Base-by-base conservation (phyloP, 2,888 invertebrate species). In the Stenurella melanura region DNA sequence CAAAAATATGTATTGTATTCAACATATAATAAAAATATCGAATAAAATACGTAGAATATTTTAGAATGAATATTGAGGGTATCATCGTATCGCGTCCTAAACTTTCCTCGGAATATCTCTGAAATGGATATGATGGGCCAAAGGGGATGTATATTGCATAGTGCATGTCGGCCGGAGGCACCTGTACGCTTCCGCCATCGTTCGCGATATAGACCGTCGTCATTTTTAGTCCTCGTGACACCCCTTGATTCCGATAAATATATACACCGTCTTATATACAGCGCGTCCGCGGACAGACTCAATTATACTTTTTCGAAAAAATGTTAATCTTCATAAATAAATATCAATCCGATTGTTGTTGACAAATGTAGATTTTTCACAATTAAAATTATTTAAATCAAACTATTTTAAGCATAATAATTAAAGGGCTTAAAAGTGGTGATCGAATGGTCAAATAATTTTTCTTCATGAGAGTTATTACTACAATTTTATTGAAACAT, bases 121-220 rank as follows among this genome's bases (percentile, higher is more conserved):
- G 19, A 63, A 58, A 73, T 64, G 7, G 6, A 34, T 38, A 26
- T 57, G 64, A 61, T 60, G 42, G 21, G 64, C 74, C 57, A 5
- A 30, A 60, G 61, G 69, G 60, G 63, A 42, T 63, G 60, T 70
- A 61, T 69, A 54, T 54, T 63, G 68, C 66, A 73, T 58, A 60
- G 58, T 67, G 64, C 63, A 56, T 70, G 63, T 50, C 50, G 68
- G 68, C 69, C 56, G 26, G 6, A 42, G 74, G 70, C 74, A 75
- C 74, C 69, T 75, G 74, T 64, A 21, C 64, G n/a, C 63, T 70
- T 69, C 69, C 74, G 67, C n/a, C 42, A 21, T 5, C 10, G 30
- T 21, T 54, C 19, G 21, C 26, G 70, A 56, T 69, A 75, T 70
- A 63, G 54, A 63, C 66, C 66, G 58, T 73, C 34, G 67, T 67